Conservation (phyloP, 2,888 invertebrate genomes). For the Sminthurinus aureus region DNA sequence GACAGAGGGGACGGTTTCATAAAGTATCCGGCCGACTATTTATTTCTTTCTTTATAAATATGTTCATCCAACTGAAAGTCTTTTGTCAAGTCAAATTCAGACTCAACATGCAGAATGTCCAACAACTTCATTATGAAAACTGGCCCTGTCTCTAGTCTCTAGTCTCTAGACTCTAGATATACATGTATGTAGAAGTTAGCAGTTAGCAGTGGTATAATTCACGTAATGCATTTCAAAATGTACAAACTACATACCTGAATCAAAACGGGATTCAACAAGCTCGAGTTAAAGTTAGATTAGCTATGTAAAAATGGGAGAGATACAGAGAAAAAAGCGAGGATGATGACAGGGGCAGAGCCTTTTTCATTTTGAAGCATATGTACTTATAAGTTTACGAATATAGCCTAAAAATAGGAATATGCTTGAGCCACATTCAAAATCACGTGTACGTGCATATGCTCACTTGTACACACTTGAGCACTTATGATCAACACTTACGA, state of each 20-base stretch:
- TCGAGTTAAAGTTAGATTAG: not conserved
- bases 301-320: not conserved
- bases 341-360: not conserved
- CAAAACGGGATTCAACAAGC: not conserved
- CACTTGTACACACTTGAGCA: not conserved
- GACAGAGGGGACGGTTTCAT: not conserved
- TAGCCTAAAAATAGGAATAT: no score
- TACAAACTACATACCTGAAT: no score
- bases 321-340: not conserved
- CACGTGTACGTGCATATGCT: not conserved
- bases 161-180: no score
- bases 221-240: no score
- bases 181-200: no score
- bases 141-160: no score
- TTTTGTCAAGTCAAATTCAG: not conserved
- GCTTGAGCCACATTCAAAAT: not conserved
- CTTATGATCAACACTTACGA: not conserved
- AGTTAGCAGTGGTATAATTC: no score
- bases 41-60: slow-evolving; percentile 30
- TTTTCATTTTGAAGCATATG: not conserved
- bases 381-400: no score
- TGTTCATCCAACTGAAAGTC: slow-evolving; percentile 30
- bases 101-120: not conserved
- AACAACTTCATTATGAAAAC: no score
- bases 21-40: not conserved